Evolutionary conservation across 2,797 vertebrate genomes (phyloP).

Genomic region (Eulemur rubriventer): DNA sequence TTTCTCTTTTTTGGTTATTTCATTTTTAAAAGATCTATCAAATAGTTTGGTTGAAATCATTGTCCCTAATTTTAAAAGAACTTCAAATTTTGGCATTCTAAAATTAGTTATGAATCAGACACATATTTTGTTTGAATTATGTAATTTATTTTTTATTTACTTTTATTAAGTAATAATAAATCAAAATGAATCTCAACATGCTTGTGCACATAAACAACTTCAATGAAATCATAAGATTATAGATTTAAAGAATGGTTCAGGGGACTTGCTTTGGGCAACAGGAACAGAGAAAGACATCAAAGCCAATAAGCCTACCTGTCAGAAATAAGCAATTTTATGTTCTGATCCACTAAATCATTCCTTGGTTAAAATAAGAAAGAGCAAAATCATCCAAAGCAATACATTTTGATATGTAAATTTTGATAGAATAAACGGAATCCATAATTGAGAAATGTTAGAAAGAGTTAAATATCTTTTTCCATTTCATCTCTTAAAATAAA

Average conservation of each 20-base stretch:
- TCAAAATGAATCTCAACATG: background rate
- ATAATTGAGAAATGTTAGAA: slow-evolving; percentile 15
- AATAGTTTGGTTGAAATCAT: background rate
- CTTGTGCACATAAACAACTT: background rate
- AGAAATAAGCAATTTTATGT: background rate
- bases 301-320: background rate
- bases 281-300: background rate
- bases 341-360: background rate
- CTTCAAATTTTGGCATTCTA: background rate
- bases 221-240: background rate
- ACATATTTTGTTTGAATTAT: background rate
- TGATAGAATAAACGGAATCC: background rate
- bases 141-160: background rate
- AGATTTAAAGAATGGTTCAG: background rate
- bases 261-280: background rate
- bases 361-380: background rate
- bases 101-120: background rate
- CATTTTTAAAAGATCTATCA: slow-evolving; percentile 30
- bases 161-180: slow-evolving; percentile 33
- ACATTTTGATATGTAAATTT: background rate
- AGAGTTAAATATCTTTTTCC: slow-evolving; percentile 46
- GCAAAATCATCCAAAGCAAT: slow-evolving; percentile 7
- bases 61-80: background rate
- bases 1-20: background rate
- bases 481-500: slow-evolving; percentile 43